Percentiles rank a stretch among this genome's conserved stretches.
Conservation (phyloP, 2,888 invertebrate species). For the Portevinia maculata region DNA sequence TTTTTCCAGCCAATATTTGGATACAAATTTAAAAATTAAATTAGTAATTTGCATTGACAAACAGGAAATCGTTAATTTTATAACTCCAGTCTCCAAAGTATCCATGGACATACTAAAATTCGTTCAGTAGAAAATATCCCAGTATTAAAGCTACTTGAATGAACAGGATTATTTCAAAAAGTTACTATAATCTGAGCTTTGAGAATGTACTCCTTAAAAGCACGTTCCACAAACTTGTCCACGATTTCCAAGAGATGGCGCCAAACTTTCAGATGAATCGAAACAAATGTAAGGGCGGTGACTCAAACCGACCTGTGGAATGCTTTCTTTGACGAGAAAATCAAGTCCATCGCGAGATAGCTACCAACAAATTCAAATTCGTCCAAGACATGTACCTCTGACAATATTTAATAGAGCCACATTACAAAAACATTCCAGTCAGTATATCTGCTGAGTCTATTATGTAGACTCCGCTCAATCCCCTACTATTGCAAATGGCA, state of each 20-base stretch:
- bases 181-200: slow-evolving; percentile 50
- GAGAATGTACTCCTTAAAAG: not conserved
- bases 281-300: too few relatives aligned
- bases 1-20: too few relatives aligned
- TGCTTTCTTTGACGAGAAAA: not conserved
- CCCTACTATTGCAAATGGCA: slow-evolving; percentile 35
- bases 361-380: not conserved
- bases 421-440: slow-evolving; percentile 6
- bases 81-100: slow-evolving; percentile 2
- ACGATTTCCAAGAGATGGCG: slow-evolving; percentile 34
- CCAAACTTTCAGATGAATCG: too few relatives aligned
- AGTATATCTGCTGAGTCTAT: not conserved
- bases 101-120: not conserved
- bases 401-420: slow-evolving; percentile 9
- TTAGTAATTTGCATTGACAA: not conserved
- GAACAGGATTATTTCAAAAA: slow-evolving; percentile 37
- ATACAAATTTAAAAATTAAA: too few relatives aligned
- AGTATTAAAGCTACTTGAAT: slow-evolving; percentile 48
- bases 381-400: not conserved
- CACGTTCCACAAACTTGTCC: not conserved
- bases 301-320: not conserved
- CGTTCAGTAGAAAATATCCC: slow-evolving; percentile 19
- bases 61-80: not conserved
- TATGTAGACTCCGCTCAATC: not conserved
- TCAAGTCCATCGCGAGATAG: too few relatives aligned